A percentile compares a stretch with the other conserved stretches of the same genome.
phyloP scores from a whole-genome alignment of 2,797 vertebrate species.

The Alauda arvensis region DNA sequence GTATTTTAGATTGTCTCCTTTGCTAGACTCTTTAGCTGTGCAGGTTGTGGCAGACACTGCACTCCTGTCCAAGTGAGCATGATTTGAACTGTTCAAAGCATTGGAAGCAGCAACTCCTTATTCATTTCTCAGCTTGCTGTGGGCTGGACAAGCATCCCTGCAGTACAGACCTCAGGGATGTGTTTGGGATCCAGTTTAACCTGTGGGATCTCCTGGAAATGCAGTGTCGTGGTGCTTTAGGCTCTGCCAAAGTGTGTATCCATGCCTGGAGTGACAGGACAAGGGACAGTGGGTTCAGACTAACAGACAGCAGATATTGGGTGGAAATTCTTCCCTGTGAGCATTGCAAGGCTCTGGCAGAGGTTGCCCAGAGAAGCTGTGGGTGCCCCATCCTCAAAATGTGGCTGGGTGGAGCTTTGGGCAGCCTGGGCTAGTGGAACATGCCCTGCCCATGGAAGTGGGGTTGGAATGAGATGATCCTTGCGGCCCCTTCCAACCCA shows the following conservation, averaged over 20 bases:
- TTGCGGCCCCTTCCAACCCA: neutral
- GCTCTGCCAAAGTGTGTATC: neutral
- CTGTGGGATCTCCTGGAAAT: neutral
- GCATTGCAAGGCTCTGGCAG: no score
- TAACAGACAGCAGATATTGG: no score
- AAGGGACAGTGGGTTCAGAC: no score
- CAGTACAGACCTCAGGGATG: neutral
- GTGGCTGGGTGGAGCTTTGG: no score
- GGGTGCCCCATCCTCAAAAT: no score
- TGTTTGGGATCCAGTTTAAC: neutral
- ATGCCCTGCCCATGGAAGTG: neutral
- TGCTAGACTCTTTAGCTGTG: neutral
- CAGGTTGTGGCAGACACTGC: neutral
- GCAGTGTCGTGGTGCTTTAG: neutral
- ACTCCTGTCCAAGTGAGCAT: neutral
- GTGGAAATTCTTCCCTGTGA: no score
- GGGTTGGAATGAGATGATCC: neutral
- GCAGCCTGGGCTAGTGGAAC: no score
- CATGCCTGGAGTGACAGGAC: neutral
- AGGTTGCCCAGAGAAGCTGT: no score
- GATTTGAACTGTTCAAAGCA: neutral
- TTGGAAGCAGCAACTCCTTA: neutral
- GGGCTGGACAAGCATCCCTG: neutral
- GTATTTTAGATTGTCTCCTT: neutral
- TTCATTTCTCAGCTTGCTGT: neutral